Conservation (phyloP, 1,140 invertebrate genomes). For the Pogonognathellus flavescens region DNA sequence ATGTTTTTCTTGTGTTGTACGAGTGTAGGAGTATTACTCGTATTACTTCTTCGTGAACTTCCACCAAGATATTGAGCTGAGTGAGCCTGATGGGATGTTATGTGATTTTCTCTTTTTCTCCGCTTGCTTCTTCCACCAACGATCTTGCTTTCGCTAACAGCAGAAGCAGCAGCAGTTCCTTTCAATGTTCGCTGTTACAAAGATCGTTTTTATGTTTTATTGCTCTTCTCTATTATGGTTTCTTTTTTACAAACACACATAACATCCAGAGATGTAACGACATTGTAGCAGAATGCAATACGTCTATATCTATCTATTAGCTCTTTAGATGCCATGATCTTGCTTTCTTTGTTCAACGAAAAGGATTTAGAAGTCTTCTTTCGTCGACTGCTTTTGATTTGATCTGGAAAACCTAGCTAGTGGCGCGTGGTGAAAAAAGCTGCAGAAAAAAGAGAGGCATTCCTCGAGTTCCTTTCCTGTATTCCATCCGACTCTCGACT, state of each 20-base stretch:
- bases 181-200: background rate
- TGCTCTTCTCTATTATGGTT: constrained; percentile 39
- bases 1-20: constrained; percentile 22
- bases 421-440: constrained; percentile 1
- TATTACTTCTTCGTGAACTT: background rate
- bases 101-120: constrained; percentile 32
- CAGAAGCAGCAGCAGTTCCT: background rate
- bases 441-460: constrained; percentile 5
- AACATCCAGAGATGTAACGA: constrained; percentile 17
- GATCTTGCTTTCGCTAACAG: background rate
- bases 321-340: background rate
- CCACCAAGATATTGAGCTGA: constrained; percentile 3
- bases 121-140: background rate
- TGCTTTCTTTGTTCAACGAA: constrained; percentile 1
- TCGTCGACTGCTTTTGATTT: constrained; percentile 31
- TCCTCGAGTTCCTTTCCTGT: constrained; percentile 27
- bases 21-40: background rate
- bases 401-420: constrained; percentile 12
- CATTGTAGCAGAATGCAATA: background rate
- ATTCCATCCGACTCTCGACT: constrained; percentile 27
- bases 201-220: constrained; percentile 48
- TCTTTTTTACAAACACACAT: constrained; percentile 14
- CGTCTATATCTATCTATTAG: background rate
- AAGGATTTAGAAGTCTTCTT: constrained; percentile 8
- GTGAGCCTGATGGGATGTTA: constrained; percentile 29